Percentiles rank a stretch among this genome's conserved stretches.
These are phyloP conservation scores for Taurulus bubalis DNA, from an alignment of 2,113 vertebrate genomes.

Conservation along the genomic window DNA sequence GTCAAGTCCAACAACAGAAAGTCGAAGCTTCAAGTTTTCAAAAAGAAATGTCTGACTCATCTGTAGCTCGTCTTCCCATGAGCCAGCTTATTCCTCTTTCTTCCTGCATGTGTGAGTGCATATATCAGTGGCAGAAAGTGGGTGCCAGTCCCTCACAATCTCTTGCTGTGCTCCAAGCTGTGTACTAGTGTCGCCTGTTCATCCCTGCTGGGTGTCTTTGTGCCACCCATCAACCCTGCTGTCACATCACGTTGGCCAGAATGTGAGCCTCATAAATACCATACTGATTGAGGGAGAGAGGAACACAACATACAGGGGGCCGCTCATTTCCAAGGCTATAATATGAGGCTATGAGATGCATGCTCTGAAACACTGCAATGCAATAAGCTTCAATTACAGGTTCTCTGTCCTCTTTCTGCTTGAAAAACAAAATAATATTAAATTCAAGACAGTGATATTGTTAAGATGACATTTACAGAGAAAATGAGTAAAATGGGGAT, in stretches of 20 bases:
- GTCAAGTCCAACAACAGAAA: neutral
- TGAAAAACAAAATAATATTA: neutral
- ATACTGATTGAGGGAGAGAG: neutral
- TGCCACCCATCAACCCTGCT: constrained; percentile 67
- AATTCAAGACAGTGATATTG: neutral
- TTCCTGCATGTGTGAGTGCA: constrained; percentile 10
- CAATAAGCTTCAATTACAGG: constrained; percentile 19
- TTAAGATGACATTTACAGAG: neutral
- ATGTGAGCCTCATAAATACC: constrained; percentile 40
- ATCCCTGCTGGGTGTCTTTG: constrained; percentile 63
- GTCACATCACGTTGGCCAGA: constrained; percentile 60
- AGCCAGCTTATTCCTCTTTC: neutral
- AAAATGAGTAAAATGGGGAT: constrained; percentile 7
- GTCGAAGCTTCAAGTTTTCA: constrained; percentile 2
- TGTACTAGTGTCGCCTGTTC: constrained; percentile 57
- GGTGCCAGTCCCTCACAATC: constrained; percentile 22
- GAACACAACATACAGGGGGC: neutral
- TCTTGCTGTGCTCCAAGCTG: constrained; percentile 72
- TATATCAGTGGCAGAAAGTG: constrained; percentile 23
- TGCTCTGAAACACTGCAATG: constrained; percentile 9
- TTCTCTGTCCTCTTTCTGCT: constrained; percentile 1
- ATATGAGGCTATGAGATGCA: neutral
- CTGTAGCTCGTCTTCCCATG: neutral
- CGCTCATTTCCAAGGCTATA: constrained; percentile 23
- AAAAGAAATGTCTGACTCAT: neutral